Evolutionary conservation across 2,888 invertebrate species (phyloP), one percentile per base, ranked within the genome.

Genomic region (Lithophane leautieri): DNA sequence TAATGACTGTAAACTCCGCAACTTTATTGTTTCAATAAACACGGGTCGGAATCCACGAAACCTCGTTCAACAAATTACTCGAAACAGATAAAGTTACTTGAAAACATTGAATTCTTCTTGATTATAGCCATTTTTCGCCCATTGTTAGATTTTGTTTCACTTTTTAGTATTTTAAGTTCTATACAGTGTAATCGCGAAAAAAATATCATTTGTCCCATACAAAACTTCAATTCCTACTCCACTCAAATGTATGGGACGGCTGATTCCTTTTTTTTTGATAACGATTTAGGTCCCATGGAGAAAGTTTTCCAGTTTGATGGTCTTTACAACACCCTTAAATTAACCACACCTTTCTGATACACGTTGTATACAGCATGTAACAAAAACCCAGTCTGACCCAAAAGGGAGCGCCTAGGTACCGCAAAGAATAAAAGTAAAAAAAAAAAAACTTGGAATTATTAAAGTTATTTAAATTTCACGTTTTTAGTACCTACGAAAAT

Each of bases 21-120:
- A 71, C 79, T 86, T 83, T 83, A 83, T 86, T 83, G 84, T 83
- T 83, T 78, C 70, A 86, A 83, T 83, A 83, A 86, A 83, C 79
- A 83, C 68, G 84, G 84, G 84, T 73, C 65, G 70, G 79, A 83
- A 83, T 83, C 67, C 66, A 69, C 60, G 52, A 73, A 78, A 86
- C 68, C 86, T 83, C 70, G 79, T 86, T 83, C 70, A 73, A 83
- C 86, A 86, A 78, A 86, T 83, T 86, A 79, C 70, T 83, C 42
- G 56, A 67, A 86, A 83, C 68, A 86, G 86, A 86, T 73, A 83
- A 86, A 86, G 83, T 78, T 73, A 71, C 83, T 71, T 58, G 65
- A 71, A 73, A 70, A 82, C 71, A 68, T 83, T 76, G 78, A 68
- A 71, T 73, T 78, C 70, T 62, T n/a, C 61, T 63, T 77, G 54